Evolutionary conservation across 2,113 vertebrate species (phyloP), one percentile per base, ranked within the genome.

Genomic region (Eretmochelys imbricata): DNA sequence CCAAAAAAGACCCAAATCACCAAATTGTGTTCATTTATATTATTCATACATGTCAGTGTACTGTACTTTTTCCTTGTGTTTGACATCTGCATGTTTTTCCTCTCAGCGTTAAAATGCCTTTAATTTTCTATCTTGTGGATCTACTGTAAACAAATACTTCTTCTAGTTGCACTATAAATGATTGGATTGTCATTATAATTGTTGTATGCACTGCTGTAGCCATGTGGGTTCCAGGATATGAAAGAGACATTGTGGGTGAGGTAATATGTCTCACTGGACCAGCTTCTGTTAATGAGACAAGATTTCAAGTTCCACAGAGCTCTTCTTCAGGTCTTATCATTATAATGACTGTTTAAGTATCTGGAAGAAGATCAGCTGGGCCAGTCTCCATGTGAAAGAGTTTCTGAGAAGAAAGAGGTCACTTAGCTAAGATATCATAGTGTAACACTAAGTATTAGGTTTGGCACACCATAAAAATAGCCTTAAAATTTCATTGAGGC

Each of bases 351-450:
- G 4, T 78, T 54, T 85, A 50, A 85, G 85, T 35, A 0, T 79
- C 27, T 2, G 46, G 13, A 75, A 27, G 4, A 95, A 89, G 42
- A 85, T 85, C 48, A 79, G 65, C 62, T 8, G 12, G 3, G 69
- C 22, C 35, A 55, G 82, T 85, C 17, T 1, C 42, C 12, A 9
- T 10, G 24, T 2, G 62, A 84, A 35, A 62, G 75, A 10, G 80
- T 55, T 3, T 4, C 16, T 24, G 10, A 2, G 59, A 16, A 16
- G 0, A 6, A 62, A 51, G 5, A 5, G 3, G 1, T 65, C 53
- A 69, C 27, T 57, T 12, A 90, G 62, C 88, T 29, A 78, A 69
- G 9, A 42, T 10, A 1, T 46, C 0, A 10, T 59, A 87, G 69
- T 93, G 20, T 72, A 50, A 42, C 83, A 27, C 3, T 50, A 75